Base-by-base conservation (phyloP, 1,140 invertebrate genomes). In the Drosophila suzukii region DNA sequence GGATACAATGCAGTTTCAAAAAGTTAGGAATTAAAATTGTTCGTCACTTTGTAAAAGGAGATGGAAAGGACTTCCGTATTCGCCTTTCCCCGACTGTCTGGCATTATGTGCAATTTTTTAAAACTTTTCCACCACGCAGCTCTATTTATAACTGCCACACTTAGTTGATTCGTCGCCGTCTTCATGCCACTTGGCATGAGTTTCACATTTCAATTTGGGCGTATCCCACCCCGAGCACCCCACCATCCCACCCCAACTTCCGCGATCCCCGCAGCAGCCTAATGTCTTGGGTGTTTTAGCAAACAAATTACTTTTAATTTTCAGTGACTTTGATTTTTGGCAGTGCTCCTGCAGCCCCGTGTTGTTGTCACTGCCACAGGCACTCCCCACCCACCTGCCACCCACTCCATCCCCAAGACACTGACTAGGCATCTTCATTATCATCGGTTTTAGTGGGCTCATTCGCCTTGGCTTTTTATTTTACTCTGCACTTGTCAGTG, bases 301-400 rank as follows among this genome's bases (percentile, higher is more conserved):
- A 89, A 89, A 89, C 84, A 89, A 89, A 89, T 89, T 88, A 89
- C 84, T 89, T 89, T 89, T 89, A 89, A 89, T 89, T 89, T 89
- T 84, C 74, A 73, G 80, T 89, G 84, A 89, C 84, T 89, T 89
- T 89, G 84, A 89, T 89, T 89, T 89, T 88, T 83, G 63, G 57
- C 66, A 77, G 51, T 59, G 44, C 20, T 30, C 11, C 46, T 13
- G 17, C 41, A 20, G 20, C 30, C 27, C 6, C 32, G 53, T 70
- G 43, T 27, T 63, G 70, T 41, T 75, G 58, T 50, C 58, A 62
- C 44, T 62, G 66, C 68, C 56, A 41, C 58, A 39, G 44, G 36
- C 60, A 66, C n/a, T 15, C 32, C 65, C 17, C 46, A 43, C 7
- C 30, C 47, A 27, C 30, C 11, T 10, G 32, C 13, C 41, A 24